Percentiles rank a stretch among this genome's conserved stretches.
Evolutionary conservation across 2,888 invertebrate species (phyloP).

Genomic region (Cosmorhoe ocellata): DNA sequence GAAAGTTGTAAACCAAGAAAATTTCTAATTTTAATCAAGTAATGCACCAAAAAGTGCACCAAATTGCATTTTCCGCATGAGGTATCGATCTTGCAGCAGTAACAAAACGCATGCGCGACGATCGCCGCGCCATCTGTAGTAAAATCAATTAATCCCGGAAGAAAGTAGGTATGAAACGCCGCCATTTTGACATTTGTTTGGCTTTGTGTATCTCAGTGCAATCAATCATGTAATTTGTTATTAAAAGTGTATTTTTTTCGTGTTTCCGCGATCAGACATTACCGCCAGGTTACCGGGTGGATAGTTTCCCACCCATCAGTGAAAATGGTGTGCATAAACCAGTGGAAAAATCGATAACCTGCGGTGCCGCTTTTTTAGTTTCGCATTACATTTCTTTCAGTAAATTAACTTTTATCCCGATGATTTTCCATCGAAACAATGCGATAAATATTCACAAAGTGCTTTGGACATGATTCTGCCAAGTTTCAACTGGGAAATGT

Average conservation of each 20-base stretch:
- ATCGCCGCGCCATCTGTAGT: slow-evolving; percentile 64
- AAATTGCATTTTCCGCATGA: slow-evolving; percentile 10
- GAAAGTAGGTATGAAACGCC: too few relatives aligned
- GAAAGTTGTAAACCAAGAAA: too few relatives aligned
- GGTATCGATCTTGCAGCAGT: slow-evolving; percentile 43
- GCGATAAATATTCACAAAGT: slow-evolving; percentile 15
- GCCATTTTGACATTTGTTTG: slow-evolving; percentile 84
- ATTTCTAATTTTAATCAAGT: too few relatives aligned
- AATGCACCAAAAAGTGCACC: not conserved
- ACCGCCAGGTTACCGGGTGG: slow-evolving; percentile 39
- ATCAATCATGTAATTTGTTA: slow-evolving; percentile 63
- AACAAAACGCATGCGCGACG: slow-evolving; percentile 71
- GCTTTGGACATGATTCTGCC: slow-evolving; percentile 25
- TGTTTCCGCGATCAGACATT: slow-evolving; percentile 45
- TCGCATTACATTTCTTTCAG: slow-evolving; percentile 51
- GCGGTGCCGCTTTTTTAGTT: slow-evolving; percentile 76
- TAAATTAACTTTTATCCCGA: slow-evolving; percentile 41
- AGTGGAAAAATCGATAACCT: slow-evolving; percentile 72
- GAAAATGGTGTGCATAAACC: slow-evolving; percentile 48
- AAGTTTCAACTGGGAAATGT: slow-evolving; percentile 32
- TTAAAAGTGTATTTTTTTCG: slow-evolving; percentile 45
- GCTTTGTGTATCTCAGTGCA: slow-evolving; percentile 73
- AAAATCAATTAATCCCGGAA: slow-evolving; percentile 39
- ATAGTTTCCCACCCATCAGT: slow-evolving; percentile 47
- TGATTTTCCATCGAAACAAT: slow-evolving; percentile 25